These are phyloP conservation scores for Perognathus longimembris DNA, from an alignment of 2,113 vertebrate genomes.

Conservation along the genomic window DNA sequence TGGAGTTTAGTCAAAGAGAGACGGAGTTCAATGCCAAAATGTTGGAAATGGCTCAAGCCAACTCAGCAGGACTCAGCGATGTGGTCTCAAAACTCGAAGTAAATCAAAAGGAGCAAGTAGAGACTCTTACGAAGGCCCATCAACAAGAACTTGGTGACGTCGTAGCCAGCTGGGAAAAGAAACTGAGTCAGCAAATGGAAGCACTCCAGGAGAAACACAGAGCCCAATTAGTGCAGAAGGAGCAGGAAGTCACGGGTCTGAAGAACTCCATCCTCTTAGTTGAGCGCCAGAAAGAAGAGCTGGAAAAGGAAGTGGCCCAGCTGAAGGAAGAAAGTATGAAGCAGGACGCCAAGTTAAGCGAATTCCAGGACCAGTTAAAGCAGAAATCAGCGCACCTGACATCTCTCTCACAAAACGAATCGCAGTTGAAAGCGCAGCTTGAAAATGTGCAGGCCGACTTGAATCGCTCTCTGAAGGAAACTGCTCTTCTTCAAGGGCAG, in stretches of 20 bases:
- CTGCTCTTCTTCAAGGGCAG: constrained; percentile 87
- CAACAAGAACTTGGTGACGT: constrained; percentile 87
- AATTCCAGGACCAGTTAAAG: constrained; percentile 91
- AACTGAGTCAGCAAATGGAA: constrained; percentile 89
- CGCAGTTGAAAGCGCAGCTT: constrained; percentile 87
- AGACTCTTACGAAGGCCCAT: constrained; percentile 87
- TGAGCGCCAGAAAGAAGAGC: constrained; percentile 87
- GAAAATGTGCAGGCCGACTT: constrained; percentile 89
- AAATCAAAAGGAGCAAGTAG: constrained; percentile 92
- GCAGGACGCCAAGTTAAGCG: constrained; percentile 87
- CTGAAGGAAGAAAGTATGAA: constrained; percentile 90
- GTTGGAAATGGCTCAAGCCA: constrained; percentile 92
- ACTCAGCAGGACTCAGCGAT: constrained; percentile 90
- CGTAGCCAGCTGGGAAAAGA: constrained; percentile 87
- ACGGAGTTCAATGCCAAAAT: constrained; percentile 92
- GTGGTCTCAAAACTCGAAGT: constrained; percentile 91
- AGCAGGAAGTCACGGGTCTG: constrained; percentile 88
- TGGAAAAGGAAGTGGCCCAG: constrained; percentile 82
- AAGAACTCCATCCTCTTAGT: constrained; percentile 85
- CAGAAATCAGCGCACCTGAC: constrained; percentile 86
- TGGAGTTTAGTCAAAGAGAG: constrained; percentile 93
- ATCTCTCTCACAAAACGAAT: constrained; percentile 87
- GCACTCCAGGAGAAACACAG: constrained; percentile 90
- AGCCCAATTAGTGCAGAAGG: constrained; percentile 89
- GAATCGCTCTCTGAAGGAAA: constrained; percentile 88